phyloP scores from a whole-genome alignment of 2,797 vertebrate species.

The Margarornis squamiger region DNA sequence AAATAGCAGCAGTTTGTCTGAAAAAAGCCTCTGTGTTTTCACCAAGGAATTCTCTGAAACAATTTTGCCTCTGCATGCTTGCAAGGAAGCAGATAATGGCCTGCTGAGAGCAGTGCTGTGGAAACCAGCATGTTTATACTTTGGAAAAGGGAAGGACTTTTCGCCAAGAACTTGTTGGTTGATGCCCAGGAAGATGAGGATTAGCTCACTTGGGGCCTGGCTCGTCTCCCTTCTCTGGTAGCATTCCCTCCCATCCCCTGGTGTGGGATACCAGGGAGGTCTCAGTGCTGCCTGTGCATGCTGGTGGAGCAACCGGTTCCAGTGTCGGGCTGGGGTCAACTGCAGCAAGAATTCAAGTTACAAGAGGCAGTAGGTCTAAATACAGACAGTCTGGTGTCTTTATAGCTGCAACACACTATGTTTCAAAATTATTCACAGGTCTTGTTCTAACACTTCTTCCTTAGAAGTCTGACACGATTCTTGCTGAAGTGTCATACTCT shows the following conservation, averaged over 20 bases:
- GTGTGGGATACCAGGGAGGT: neutral
- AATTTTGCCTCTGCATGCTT: neutral
- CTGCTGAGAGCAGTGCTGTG: neutral
- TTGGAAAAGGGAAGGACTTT: neutral
- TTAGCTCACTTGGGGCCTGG: neutral
- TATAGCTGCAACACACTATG: neutral
- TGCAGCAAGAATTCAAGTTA: neutral
- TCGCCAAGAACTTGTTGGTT: neutral
- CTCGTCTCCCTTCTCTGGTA: neutral
- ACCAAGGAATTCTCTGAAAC: neutral
- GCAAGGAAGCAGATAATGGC: neutral
- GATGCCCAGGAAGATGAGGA: neutral
- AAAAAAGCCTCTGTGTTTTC: neutral
- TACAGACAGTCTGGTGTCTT: neutral
- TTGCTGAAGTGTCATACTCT: neutral
- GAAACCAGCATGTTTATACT: neutral
- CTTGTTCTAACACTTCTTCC: neutral
- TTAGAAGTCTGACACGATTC: neutral
- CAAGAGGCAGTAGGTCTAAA: neutral
- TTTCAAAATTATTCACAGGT: neutral
- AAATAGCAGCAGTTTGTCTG: neutral
- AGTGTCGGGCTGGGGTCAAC: neutral
- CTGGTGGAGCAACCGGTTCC: neutral
- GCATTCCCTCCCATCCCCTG: neutral
- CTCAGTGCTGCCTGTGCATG: rapidly evolving